These are phyloP conservation scores for Pygathrix nemaeus DNA, from an alignment of 2,113 vertebrate genomes.

Conservation along the genomic window DNA sequence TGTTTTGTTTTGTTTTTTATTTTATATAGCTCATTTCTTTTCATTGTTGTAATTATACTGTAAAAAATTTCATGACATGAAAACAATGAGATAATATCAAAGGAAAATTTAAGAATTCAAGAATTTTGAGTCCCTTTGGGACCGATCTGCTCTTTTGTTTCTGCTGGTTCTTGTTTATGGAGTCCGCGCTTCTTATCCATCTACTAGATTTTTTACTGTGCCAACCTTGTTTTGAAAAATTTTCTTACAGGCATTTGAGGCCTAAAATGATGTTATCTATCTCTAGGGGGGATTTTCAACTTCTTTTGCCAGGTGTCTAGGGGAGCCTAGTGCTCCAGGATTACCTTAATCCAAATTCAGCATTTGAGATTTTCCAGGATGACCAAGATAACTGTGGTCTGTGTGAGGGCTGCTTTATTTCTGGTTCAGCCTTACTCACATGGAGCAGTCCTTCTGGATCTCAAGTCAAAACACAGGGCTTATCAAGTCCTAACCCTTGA, in stretches of 20 bases:
- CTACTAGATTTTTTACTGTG: background rate
- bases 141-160: background rate
- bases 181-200: background rate
- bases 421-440: background rate
- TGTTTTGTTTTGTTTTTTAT: background rate
- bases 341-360: background rate
- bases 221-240: background rate
- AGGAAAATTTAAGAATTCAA: background rate
- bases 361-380: background rate
- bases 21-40: background rate
- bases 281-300: background rate
- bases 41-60: background rate
- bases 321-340: background rate
- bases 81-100: background rate
- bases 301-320: background rate
- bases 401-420: background rate
- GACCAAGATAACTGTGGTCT: background rate
- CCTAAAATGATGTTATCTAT: background rate
- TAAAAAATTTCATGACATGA: background rate
- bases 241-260: background rate
- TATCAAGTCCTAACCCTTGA: background rate
- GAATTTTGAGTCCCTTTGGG: background rate
- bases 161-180: background rate
- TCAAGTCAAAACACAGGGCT: background rate
- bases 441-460: background rate